Percentiles rank a stretch among this genome's conserved stretches.
These are phyloP conservation scores for Athetis lepigone DNA, from an alignment of 2,888 invertebrate species.

Conservation along the genomic window DNA sequence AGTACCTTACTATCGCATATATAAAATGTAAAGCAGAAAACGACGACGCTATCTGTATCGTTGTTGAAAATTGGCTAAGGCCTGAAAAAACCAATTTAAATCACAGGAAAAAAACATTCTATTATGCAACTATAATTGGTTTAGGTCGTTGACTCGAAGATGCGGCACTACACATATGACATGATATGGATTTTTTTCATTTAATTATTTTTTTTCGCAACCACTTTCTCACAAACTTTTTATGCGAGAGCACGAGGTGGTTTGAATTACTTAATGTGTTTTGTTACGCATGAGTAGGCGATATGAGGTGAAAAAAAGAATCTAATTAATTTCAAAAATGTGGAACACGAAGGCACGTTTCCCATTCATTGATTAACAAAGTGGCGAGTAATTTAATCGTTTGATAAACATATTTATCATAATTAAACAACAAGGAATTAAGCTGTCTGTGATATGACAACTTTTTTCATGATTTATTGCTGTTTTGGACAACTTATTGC, in stretches of 20 bases:
- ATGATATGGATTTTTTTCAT: constrained; percentile 69
- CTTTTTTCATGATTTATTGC: constrained; percentile 28
- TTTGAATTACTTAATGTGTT: constrained; percentile 73
- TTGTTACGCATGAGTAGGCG: constrained; percentile 75
- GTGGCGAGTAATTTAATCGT: constrained; percentile 27
- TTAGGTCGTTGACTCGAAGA: constrained; percentile 82
- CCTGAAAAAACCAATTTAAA: constrained; percentile 81
- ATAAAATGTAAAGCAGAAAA: constrained; percentile 61
- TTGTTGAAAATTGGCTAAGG: constrained; percentile 79
- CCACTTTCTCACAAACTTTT: constrained; percentile 80
- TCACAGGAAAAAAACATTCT: constrained; percentile 73
- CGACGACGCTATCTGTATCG: constrained; percentile 73
- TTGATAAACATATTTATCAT: constrained; percentile 25
- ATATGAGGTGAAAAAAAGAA: constrained; percentile 63
- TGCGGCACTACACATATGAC: constrained; percentile 75
- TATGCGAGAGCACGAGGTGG: constrained; percentile 61
- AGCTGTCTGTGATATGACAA: constrained; percentile 25
- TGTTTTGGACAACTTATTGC: neutral
- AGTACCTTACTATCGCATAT: constrained; percentile 55
- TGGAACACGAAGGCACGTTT: constrained; percentile 53
- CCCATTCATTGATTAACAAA: constrained; percentile 50
- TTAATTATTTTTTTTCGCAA: constrained; percentile 73
- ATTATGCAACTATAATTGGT: constrained; percentile 87
- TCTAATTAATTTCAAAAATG: constrained; percentile 65
- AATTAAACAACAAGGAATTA: constrained; percentile 32